phyloP scores from a whole-genome alignment of 2,797 vertebrate genomes.

The Sebastiscus albofasciatus region DNA sequence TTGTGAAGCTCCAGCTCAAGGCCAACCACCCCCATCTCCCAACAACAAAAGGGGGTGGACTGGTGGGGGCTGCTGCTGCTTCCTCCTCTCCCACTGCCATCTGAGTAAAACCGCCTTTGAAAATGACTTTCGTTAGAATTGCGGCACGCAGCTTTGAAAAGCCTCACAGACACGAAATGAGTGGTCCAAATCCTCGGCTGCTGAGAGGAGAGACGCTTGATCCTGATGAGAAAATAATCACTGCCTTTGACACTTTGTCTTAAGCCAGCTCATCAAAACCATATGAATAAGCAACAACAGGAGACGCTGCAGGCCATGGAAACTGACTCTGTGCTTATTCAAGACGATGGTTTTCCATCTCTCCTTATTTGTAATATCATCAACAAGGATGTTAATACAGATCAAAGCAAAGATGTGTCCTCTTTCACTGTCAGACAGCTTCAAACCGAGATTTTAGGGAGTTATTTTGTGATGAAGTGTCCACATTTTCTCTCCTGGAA shows the following conservation, averaged over 20 bases:
- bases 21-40: slow-evolving; percentile 2
- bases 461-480: not conserved
- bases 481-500: not conserved
- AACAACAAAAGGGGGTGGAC: not conserved
- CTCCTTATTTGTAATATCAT: not conserved
- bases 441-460: not conserved
- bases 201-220: slow-evolving; percentile 7
- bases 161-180: not conserved
- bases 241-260: not conserved
- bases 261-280: not conserved
- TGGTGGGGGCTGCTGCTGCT: not conserved
- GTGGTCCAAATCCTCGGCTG: not conserved
- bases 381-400: not conserved
- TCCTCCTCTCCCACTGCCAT: slow-evolving; percentile 23
- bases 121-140: slow-evolving; percentile 28
- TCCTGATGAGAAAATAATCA: slow-evolving; percentile 14
- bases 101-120: slow-evolving; percentile 28
- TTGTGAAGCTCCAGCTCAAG: slow-evolving; percentile 49
- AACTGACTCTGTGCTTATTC: not conserved
- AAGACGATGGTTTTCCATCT: not conserved
- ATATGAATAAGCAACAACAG: not conserved
- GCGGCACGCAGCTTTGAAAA: slow-evolving; percentile 17
- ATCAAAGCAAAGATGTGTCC: not conserved
- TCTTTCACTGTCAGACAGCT: not conserved
- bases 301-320: not conserved